Evolutionary conservation across 2,888 invertebrate species (phyloP).

Genomic region (Clitarchus hookeri): DNA sequence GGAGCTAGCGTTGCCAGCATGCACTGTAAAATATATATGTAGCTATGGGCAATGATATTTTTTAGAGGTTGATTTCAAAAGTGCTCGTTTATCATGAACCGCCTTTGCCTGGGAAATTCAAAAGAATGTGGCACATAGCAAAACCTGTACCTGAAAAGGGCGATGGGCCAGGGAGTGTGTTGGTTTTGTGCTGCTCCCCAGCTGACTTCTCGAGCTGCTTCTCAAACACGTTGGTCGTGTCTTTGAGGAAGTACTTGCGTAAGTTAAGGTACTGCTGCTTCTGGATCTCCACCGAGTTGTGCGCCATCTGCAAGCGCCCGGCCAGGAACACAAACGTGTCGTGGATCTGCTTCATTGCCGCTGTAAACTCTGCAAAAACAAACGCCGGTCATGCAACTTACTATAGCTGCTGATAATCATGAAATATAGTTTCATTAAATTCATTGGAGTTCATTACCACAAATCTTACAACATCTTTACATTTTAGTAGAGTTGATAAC

Average conservation of each 20-base stretch:
- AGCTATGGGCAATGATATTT: no score
- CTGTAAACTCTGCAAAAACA: slow-evolving; percentile 68
- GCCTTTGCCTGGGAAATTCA: no score
- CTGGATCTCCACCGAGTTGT: slow-evolving; percentile 73
- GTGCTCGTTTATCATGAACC: no score
- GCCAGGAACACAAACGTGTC: slow-evolving; percentile 86
- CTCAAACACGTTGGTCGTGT: slow-evolving; percentile 77
- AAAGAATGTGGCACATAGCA: no score
- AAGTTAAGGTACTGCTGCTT: slow-evolving; percentile 85
- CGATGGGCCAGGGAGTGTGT: slow-evolving; percentile 64
- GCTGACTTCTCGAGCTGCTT: slow-evolving; percentile 45
- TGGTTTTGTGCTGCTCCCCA: slow-evolving; percentile 42
- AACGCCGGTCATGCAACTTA: background rate
- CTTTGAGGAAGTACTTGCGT: slow-evolving; percentile 76
- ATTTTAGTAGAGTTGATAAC: no score
- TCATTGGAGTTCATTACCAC: no score
- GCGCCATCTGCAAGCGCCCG: slow-evolving; percentile 82
- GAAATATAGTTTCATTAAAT: no score
- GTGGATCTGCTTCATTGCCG: slow-evolving; percentile 80
- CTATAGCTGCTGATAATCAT: no score
- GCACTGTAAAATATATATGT: no score
- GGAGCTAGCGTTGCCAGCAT: no score
- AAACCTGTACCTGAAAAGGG: slow-evolving; percentile 57
- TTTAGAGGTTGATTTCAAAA: no score
- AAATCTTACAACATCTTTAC: no score